Conservation (phyloP, 2,888 invertebrate species). For the Drosophila nigritarsus region DNA sequence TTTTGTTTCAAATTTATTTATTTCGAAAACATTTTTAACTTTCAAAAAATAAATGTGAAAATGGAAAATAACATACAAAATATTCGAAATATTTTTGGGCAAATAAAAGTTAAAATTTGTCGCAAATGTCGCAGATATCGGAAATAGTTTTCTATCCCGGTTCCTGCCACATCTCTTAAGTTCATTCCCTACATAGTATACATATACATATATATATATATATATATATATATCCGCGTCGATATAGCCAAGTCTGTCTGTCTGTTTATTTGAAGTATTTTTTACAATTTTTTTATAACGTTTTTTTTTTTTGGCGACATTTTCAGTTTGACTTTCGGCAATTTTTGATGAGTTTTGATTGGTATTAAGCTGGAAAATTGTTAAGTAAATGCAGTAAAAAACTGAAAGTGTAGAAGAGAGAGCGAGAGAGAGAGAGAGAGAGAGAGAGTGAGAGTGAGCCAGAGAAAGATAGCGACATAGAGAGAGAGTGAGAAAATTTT, state of each 20-base stretch:
- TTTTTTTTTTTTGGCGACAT: background rate
- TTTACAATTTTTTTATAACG: background rate
- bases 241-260: background rate
- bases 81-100: too few relatives aligned
- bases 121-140: background rate
- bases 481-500: slow-evolving; percentile 6
- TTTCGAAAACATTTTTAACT: too few relatives aligned
- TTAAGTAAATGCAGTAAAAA: background rate
- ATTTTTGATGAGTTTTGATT: background rate
- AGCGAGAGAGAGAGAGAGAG: background rate
- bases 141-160: background rate
- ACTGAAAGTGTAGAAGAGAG: background rate
- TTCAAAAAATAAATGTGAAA: background rate
- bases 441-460: background rate
- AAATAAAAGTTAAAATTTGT: background rate
- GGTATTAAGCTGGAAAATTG: background rate
- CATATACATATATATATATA: background rate
- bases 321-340: background rate
- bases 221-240: background rate
- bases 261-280: background rate
- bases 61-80: too few relatives aligned
- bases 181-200: background rate
- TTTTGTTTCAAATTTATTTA: background rate
- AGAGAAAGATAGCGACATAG: background rate
- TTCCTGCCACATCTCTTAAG: background rate